Percentiles rank a stretch among this genome's conserved stretches.
phyloP scores from a whole-genome alignment of 1,140 invertebrate species.

The Zaprionus nigranus region DNA sequence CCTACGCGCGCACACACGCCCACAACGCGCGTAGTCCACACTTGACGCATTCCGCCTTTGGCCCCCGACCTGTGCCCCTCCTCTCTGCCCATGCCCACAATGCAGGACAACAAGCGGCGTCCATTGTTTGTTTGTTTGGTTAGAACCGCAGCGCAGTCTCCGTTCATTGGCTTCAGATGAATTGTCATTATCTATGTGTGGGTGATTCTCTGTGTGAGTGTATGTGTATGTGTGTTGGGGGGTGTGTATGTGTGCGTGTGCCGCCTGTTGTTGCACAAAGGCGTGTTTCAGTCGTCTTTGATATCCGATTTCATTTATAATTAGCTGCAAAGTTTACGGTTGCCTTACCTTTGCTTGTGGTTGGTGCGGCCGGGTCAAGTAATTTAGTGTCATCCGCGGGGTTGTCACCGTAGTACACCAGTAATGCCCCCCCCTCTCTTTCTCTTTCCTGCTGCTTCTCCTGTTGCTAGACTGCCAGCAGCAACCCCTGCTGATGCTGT shows the following conservation, averaged over 20 bases:
- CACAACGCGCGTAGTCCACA: slow-evolving; percentile 2
- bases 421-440: neutral
- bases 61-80: neutral
- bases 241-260: slow-evolving; percentile 14
- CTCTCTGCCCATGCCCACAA: neutral
- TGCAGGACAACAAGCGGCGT: slow-evolving; percentile 47
- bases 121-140: slow-evolving; percentile 79
- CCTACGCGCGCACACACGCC: neutral
- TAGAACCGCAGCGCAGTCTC: slow-evolving; percentile 58
- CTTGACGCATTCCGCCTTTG: slow-evolving; percentile 4
- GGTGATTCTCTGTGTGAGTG: slow-evolving; percentile 8
- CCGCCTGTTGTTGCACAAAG: slow-evolving; percentile 56
- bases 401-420: neutral
- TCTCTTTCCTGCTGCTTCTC: neutral
- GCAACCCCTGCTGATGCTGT: neutral
- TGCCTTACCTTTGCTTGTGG: slow-evolving; percentile 76
- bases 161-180: slow-evolving; percentile 57
- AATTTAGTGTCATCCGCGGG: slow-evolving; percentile 58
- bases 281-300: slow-evolving; percentile 72
- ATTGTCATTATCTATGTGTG: slow-evolving; percentile 56
- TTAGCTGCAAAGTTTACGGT: slow-evolving; percentile 78
- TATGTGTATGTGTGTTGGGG: neutral
- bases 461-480: neutral
- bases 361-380: slow-evolving; percentile 69
- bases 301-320: slow-evolving; percentile 82